Percentiles rank a stretch among this genome's conserved stretches.
Conservation (phyloP, 2,113 vertebrate species). For the Numenius arquata region DNA sequence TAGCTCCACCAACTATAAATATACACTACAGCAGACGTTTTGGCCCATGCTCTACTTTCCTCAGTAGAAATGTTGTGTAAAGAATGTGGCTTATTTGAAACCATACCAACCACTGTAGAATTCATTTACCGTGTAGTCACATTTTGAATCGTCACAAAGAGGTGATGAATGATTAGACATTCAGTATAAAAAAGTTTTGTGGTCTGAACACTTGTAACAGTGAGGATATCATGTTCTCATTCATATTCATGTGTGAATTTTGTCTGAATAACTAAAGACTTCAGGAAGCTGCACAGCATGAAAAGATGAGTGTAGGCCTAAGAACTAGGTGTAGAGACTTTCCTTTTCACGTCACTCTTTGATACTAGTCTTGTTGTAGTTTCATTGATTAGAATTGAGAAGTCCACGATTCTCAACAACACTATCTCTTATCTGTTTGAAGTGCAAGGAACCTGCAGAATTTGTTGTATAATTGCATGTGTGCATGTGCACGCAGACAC, state of each 20-base stretch:
- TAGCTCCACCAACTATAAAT: not conserved
- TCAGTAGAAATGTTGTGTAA: not conserved
- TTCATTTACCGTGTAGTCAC: not conserved
- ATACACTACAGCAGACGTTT: not conserved
- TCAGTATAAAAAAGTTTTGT: not conserved
- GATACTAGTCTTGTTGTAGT: not conserved
- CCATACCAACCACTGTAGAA: not conserved
- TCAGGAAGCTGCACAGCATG: not conserved
- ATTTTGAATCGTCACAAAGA: not conserved
- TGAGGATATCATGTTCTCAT: not conserved
- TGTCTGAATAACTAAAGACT: not conserved
- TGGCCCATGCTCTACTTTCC: not conserved
- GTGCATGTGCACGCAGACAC: fast-evolving
- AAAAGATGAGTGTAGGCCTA: not conserved
- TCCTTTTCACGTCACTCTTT: not conserved
- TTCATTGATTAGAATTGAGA: not conserved
- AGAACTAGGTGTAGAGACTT: not conserved
- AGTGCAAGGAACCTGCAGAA: not conserved
- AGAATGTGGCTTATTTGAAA: not conserved
- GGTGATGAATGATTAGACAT: not conserved
- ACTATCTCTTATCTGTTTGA: not conserved
- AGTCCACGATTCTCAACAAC: not conserved
- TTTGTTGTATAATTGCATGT: not conserved
- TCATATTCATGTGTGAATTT: slow-evolving; percentile 2
- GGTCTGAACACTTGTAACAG: not conserved